Conservation (phyloP, 2,113 vertebrate species). For the Crotalus helleri region DNA sequence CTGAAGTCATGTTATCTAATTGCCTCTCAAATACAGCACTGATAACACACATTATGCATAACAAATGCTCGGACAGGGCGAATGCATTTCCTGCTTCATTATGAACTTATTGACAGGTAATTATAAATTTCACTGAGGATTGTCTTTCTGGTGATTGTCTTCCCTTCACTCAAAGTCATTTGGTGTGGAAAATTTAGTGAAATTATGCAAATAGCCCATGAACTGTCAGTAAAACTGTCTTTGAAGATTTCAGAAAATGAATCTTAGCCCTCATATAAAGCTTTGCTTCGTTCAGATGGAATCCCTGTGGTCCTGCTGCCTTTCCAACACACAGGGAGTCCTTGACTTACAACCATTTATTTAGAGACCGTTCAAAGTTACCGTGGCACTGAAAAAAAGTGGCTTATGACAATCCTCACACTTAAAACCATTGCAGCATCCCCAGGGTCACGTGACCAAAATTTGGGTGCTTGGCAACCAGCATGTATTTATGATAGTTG, state of each 20-base stretch:
- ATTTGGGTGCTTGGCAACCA: neutral
- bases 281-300: neutral
- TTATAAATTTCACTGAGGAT: slow-evolving; percentile 25
- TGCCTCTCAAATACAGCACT: neutral
- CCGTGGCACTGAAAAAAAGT: neutral
- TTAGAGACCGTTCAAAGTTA: neutral
- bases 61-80: neutral
- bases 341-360: neutral
- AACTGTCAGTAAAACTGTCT: slow-evolving; percentile 7
- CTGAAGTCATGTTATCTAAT: neutral
- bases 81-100: neutral
- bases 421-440: neutral
- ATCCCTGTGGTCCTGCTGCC: neutral
- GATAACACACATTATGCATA: neutral
- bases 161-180: slow-evolving; percentile 30
- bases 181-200: slow-evolving; percentile 24
- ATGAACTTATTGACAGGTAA: slow-evolving; percentile 24
- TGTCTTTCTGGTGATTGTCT: neutral
- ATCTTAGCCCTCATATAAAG: neutral
- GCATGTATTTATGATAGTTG: neutral
- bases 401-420: neutral
- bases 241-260: slow-evolving; percentile 1
- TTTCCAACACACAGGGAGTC: neutral
- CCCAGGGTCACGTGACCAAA: neutral
- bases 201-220: slow-evolving; percentile 5